Conservation (phyloP, 2,113 vertebrate species). For the Festucalex cinctus region DNA sequence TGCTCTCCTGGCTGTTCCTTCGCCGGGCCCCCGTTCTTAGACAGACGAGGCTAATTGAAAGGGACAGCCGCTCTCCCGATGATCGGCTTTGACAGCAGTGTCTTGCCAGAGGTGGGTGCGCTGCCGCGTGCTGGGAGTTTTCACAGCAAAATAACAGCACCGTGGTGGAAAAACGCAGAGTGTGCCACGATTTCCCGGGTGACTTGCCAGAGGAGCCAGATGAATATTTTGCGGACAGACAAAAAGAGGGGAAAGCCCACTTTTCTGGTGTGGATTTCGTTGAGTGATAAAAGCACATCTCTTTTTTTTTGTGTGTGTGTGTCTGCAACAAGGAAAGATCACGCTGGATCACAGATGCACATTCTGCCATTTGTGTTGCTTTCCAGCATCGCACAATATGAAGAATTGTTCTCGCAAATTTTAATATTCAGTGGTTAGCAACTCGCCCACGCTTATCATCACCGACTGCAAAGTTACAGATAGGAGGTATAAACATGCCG, state of each 20-base stretch:
- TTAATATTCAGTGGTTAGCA: slow-evolving; percentile 25
- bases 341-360: slow-evolving; percentile 39
- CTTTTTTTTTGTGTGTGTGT: slow-evolving; percentile 6
- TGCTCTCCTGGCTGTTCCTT: slow-evolving; percentile 65
- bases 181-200: slow-evolving; percentile 58
- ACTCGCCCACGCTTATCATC: slow-evolving; percentile 6
- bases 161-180: slow-evolving; percentile 59
- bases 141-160: slow-evolving; percentile 62
- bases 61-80: slow-evolving; percentile 68
- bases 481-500: slow-evolving; percentile 3
- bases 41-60: slow-evolving; percentile 76
- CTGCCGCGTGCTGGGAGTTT: slow-evolving; percentile 70
- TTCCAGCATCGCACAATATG: slow-evolving; percentile 26
- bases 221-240: slow-evolving; percentile 55
- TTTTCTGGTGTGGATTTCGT: slow-evolving; percentile 27
- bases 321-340: slow-evolving; percentile 28
- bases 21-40: slow-evolving; percentile 53
- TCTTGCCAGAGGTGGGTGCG: slow-evolving; percentile 72
- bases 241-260: slow-evolving; percentile 52
- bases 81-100: slow-evolving; percentile 71
- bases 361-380: slow-evolving; percentile 23
- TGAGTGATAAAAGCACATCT: slow-evolving; percentile 22
- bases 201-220: slow-evolving; percentile 63
- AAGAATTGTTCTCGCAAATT: slow-evolving; percentile 13
- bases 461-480: neutral